Evolutionary conservation across 2,888 invertebrate genomes (phyloP).

Genomic region (Thalpophila matura): DNA sequence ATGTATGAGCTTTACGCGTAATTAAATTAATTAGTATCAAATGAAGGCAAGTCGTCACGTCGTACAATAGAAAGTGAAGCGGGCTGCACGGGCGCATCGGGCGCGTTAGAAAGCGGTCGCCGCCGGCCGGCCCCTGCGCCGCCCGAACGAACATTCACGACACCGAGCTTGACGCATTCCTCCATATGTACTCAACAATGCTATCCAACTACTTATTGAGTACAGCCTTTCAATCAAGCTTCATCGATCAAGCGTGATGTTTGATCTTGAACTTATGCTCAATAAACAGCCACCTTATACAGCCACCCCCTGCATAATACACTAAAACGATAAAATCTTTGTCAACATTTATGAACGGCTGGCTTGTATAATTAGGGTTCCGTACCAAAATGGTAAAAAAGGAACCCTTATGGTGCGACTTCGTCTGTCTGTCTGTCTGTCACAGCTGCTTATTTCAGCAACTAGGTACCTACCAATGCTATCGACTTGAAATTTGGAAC

Average conservation of each 20-base stretch:
- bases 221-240: slow-evolving; percentile 35
- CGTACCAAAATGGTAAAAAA: no score
- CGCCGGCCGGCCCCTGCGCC: slow-evolving; percentile 72
- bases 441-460: no score
- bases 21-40: slow-evolving; percentile 61
- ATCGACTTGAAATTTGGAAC: no score
- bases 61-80: slow-evolving; percentile 89
- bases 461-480: no score
- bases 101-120: slow-evolving; percentile 87
- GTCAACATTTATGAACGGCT: slow-evolving; percentile 59
- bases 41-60: slow-evolving; percentile 71
- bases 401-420: no score
- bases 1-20: slow-evolving; percentile 54
- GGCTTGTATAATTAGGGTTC: slow-evolving; percentile 67
- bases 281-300: slow-evolving; percentile 28
- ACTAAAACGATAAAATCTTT: slow-evolving; percentile 48
- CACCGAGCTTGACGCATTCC: slow-evolving; percentile 82
- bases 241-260: slow-evolving; percentile 35
- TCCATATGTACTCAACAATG: slow-evolving; percentile 71
- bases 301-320: slow-evolving; percentile 11
- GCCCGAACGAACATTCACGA: slow-evolving; percentile 77
- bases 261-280: slow-evolving; percentile 37
- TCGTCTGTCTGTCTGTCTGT: no score
- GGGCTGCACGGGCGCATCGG: slow-evolving; percentile 83
- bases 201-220: slow-evolving; percentile 50